A percentile compares a stretch with the other conserved stretches of the same genome.
Conservation (phyloP, 2,888 invertebrate species). For the Diabrotica balteata region DNA sequence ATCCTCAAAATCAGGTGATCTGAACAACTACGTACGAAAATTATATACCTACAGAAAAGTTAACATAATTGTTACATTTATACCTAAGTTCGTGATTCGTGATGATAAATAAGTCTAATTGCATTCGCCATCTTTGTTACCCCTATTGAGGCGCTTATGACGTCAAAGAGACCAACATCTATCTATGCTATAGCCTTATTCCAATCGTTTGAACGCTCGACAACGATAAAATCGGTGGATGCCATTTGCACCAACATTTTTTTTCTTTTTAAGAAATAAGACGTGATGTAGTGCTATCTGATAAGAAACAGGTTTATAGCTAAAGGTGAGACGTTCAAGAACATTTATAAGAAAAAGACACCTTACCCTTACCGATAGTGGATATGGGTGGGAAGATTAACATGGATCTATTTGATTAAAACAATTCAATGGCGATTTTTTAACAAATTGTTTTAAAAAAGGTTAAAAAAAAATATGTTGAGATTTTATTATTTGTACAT, state of each 20-base stretch:
- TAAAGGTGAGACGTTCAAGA: slow-evolving; percentile 25
- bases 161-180: slow-evolving; percentile 15
- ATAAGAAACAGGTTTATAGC: slow-evolving; percentile 23
- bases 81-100: no score
- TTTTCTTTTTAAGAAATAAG: slow-evolving; percentile 21
- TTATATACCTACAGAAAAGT: no score
- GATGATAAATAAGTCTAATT: no score
- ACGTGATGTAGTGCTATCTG: slow-evolving; percentile 18
- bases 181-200: slow-evolving; percentile 36
- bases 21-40: no score
- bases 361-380: not conserved
- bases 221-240: slow-evolving; percentile 32
- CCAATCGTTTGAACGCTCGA: slow-evolving; percentile 37
- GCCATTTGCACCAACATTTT: slow-evolving; percentile 34
- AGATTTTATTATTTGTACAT: no score
- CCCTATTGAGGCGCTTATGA: not conserved
- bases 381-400: no score
- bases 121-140: not conserved
- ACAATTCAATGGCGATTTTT: no score
- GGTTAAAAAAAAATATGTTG: no score
- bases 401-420: no score
- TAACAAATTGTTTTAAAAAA: no score
- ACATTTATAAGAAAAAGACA: slow-evolving; percentile 21
- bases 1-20: no score
- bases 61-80: no score